Evolutionary conservation across 2,888 invertebrate species (phyloP).

Genomic region (Pandemis heparana): DNA sequence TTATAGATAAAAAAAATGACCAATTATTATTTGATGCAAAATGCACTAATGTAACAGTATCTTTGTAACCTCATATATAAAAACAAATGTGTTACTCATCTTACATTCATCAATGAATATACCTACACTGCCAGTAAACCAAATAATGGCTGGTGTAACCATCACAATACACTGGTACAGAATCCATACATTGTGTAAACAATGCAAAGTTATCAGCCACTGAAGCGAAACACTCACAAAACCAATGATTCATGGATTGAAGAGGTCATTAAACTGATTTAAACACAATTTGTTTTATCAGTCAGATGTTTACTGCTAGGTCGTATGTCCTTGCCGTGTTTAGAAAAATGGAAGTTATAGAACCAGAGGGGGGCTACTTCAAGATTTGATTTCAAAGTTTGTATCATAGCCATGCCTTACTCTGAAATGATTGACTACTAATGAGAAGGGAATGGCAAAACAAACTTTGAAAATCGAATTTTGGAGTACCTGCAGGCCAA

Average conservation of each 20-base stretch:
- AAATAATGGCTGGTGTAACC: slow-evolving; percentile 49
- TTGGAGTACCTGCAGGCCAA: too few species aligned
- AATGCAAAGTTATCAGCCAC: slow-evolving; percentile 49
- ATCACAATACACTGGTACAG: slow-evolving; percentile 55
- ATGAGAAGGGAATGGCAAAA: too few species aligned
- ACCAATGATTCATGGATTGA: slow-evolving; percentile 51
- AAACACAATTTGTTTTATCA: not conserved
- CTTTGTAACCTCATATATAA: slow-evolving; percentile 1
- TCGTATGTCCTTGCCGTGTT: too few species aligned
- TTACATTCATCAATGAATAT: slow-evolving; percentile 40
- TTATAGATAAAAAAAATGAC: too few species aligned
- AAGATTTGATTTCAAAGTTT: too few species aligned
- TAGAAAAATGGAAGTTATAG: too few species aligned
- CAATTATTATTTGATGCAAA: not conserved
- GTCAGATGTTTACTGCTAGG: not conserved
- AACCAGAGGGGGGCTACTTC: too few species aligned
- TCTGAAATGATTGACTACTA: too few species aligned
- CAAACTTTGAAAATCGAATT: too few species aligned
- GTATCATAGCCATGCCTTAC: too few species aligned
- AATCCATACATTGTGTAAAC: slow-evolving; percentile 23
- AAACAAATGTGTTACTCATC: slow-evolving; percentile 33
- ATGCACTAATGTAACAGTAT: not conserved
- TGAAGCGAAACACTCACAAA: slow-evolving; percentile 52
- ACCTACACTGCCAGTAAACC: slow-evolving; percentile 46
- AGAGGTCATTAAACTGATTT: slow-evolving; percentile 20